Evolutionary conservation across 2,113 vertebrate genomes (phyloP).

Genomic region (Pithys albifrons): DNA sequence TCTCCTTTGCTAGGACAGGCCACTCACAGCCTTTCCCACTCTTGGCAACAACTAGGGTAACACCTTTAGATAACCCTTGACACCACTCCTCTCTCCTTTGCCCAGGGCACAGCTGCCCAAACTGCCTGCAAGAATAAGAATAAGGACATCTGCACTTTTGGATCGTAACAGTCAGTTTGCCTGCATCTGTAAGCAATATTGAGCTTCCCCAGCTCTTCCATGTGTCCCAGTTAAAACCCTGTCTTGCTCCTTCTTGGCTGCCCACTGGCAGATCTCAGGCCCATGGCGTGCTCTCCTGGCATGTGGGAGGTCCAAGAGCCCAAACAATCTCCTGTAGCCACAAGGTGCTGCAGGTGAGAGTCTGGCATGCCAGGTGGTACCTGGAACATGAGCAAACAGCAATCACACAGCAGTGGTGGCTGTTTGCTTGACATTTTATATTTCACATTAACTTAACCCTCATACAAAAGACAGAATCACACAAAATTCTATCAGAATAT

Average conservation of each 20-base stretch:
- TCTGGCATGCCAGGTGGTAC: background rate
- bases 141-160: background rate
- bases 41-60: fast-evolving
- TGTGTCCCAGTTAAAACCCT: background rate
- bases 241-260: fast-evolving
- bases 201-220: background rate
- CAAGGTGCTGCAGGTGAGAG: background rate
- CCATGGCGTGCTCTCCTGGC: background rate
- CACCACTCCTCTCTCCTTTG: background rate
- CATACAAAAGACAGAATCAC: background rate
- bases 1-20: background rate
- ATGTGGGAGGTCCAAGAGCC: background rate
- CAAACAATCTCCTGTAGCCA: background rate
- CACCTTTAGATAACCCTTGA: background rate
- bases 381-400: background rate
- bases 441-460: background rate
- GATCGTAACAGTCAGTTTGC: background rate
- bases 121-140: background rate
- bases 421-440: background rate
- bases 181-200: fast-evolving
- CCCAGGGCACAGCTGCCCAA: background rate
- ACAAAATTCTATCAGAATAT: background rate
- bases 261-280: background rate
- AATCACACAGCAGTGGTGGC: background rate
- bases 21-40: fast-evolving